phyloP scores from a whole-genome alignment of 2,113 vertebrate genomes.

The Pseudonaja textilis region DNA sequence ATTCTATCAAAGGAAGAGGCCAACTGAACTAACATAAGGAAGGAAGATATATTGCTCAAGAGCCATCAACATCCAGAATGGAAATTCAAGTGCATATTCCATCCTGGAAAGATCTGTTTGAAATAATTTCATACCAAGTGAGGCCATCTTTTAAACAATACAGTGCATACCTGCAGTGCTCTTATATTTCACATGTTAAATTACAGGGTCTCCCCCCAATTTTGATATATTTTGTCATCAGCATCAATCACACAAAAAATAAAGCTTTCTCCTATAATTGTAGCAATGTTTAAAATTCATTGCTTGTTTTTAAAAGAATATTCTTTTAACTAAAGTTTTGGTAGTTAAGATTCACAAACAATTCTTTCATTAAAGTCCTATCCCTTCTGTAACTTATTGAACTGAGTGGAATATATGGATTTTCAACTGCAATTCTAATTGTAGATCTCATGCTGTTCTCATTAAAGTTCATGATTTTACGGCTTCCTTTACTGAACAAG shows the following conservation, averaged over 20 bases:
- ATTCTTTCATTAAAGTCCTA: neutral
- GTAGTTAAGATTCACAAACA: neutral
- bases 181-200: neutral
- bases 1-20: neutral
- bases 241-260: neutral
- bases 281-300: neutral
- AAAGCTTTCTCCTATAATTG: neutral
- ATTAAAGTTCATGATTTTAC: neutral
- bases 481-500: neutral
- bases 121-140: neutral
- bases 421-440: slow-evolving; percentile 2
- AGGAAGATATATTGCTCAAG: neutral
- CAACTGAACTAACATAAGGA: neutral
- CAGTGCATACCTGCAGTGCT: no score
- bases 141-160: neutral
- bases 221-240: neutral
- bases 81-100: neutral
- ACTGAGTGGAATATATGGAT: neutral
- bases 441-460: neutral
- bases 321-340: neutral
- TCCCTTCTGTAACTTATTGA: neutral
- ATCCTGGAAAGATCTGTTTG: neutral
- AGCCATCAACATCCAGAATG: neutral
- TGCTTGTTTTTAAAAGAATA: slow-evolving; percentile 1
- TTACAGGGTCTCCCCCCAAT: neutral